Evolutionary conservation across 2,888 invertebrate species (phyloP), one percentile per base, ranked within the genome.

Genomic region (Lasiommata megera): DNA sequence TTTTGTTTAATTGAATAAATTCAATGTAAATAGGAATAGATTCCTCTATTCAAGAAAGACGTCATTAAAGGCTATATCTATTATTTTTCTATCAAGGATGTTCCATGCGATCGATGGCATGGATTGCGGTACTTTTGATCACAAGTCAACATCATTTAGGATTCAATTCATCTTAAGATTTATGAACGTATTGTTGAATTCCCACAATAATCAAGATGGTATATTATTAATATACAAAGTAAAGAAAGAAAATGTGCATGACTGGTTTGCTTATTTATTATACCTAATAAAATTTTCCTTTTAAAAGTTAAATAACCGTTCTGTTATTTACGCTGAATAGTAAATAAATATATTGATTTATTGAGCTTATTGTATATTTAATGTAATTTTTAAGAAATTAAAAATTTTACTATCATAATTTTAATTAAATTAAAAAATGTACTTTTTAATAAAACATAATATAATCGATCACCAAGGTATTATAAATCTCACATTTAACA

Each of bases 71-170:
- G n/a, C 18, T 18, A 41, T 7, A 16, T 40, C 16, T 40, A 40
- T 40, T 16, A 9, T 40, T 16, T 12, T 12, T 23, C n/a, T 23
- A 5, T 23, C 23, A 23, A 23, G n/a, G n/a, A n/a, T n/a, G n/a
- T n/a, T n/a, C n/a, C n/a, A n/a, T n/a, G n/a, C n/a, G n/a, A n/a
- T n/a, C n/a, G n/a, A n/a, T n/a, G n/a, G n/a, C n/a, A n/a, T n/a
- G n/a, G n/a, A n/a, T n/a, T n/a, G 72, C 80, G 80, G 80, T 72
- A 67, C 78, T 76, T 84, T 84, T 84, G 84, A 84, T 84, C 77
- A 68, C 68, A 76, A 74, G 82, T 85, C 82, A 83, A 82, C 84
- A 79, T 77, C 67, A 76, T 79, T 74, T 71, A 77, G 66, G 70
- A 69, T 73, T 78, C 76, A 77, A 84, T 85, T 79, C 76, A 85